Base-by-base conservation (phyloP, 2,888 invertebrate species). In the Hyalella azteca region DNA sequence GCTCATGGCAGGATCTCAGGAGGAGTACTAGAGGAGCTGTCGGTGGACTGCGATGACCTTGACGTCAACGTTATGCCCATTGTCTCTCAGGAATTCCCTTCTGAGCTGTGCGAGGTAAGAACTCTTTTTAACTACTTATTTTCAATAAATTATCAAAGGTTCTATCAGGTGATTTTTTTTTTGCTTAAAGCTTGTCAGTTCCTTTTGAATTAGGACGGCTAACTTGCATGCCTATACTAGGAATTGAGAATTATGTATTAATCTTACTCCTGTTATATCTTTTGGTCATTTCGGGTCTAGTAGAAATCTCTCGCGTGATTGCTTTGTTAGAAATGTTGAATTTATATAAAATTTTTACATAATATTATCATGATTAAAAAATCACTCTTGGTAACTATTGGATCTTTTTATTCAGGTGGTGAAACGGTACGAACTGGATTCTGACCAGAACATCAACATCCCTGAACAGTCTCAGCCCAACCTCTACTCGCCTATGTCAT, bases 31-130 rank as follows among this genome's bases (percentile, higher is more conserved):
- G 66, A 66, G 3, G 66, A 66, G 36, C n/a, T 66, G 66, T 66
- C 66, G 5, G 39, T n/a, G 4, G 66, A 32, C 66, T 66, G 66
- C 36, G 66, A 66, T 36, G 66, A 66, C 66, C 32, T 66, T 36
- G 66, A 66, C n/a, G 66, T 66, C 19, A 66, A 66, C 39, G 66
- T 66, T 36, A 36, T 66, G 66, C 66, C 66, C 66, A 66, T 66
- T n/a, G 66, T 66, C 19, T 66, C 66, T 19, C 66, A 66, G 29
- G 66, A 66, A 36, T 66, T 66, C n/a, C 66, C 66, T 66, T 66
- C 66, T 22, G 66, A 66, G 36, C 66, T 66, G 39, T 66, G 66
- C 39, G 66, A 66, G 66, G 66, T 66, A 66, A 66, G 19, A 1
- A 19, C 7, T 36, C 2, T n/a, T n/a, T n/a, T n/a, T n/a, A n/a